These are phyloP conservation scores for Tachina lurida DNA, from an alignment of 2,888 invertebrate species.

Conservation along the genomic window DNA sequence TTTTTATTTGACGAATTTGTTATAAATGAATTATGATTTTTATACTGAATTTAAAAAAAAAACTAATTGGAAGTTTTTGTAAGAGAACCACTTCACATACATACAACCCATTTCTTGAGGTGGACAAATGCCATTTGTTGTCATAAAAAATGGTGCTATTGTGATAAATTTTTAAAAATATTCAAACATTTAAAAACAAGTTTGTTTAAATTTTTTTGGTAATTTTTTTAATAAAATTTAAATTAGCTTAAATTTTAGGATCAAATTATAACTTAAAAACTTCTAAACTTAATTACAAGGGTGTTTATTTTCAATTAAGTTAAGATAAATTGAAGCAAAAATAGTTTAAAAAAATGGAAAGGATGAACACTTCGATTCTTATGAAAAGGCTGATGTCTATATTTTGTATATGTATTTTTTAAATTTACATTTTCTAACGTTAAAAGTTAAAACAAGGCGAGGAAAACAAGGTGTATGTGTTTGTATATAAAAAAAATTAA, in stretches of 20 bases:
- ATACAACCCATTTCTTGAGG: no score
- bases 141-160: not conserved
- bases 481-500: conserved; percentile 64
- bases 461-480: conserved; percentile 55
- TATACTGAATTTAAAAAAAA: no score
- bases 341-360: conserved; percentile 10
- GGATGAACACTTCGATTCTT: conserved; percentile 15
- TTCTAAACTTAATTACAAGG: conserved; percentile 42
- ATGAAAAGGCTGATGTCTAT: conserved; percentile 43
- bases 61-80: no score
- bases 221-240: conserved; percentile 47
- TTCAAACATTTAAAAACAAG: not conserved
- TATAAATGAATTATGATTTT: no score
- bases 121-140: no score
- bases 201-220: conserved; percentile 26
- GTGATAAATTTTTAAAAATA: not conserved
- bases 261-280: conserved; percentile 55
- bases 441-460: conserved; percentile 60
- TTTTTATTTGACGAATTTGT: no score
- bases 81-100: no score
- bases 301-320: conserved; percentile 3
- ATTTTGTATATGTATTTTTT: conserved; percentile 44
- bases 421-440: conserved; percentile 63
- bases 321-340: conserved; percentile 34
- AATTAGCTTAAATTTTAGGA: conserved; percentile 58